These are phyloP conservation scores for Peromyscus californicus DNA, from an alignment of 2,113 vertebrate species.

Conservation along the genomic window DNA sequence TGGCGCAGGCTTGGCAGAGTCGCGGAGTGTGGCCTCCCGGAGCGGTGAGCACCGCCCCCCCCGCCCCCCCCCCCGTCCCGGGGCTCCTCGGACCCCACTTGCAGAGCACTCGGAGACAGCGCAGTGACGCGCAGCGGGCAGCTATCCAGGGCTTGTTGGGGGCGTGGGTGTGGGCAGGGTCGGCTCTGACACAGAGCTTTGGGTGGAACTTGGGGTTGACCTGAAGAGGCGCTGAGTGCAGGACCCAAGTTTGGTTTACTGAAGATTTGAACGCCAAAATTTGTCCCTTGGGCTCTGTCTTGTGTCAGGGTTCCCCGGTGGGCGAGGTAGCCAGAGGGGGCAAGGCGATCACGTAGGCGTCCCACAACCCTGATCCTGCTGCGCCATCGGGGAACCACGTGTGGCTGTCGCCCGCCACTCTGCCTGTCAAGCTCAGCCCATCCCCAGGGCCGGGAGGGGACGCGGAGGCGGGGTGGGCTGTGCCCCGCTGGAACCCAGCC, in stretches of 20 bases:
- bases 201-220: background rate
- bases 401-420: slow-evolving; percentile 46
- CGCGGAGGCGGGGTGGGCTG: slow-evolving; percentile 57
- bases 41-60: slow-evolving; percentile 69
- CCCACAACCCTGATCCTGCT: background rate
- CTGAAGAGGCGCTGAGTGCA: background rate
- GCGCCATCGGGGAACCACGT: slow-evolving; percentile 50
- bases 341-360: background rate
- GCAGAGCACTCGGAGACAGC: background rate
- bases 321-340: background rate
- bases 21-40: background rate
- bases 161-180: background rate
- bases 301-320: background rate
- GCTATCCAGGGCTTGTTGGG: background rate
- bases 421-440: slow-evolving; percentile 66
- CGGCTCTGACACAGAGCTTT: background rate
- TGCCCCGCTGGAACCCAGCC: slow-evolving; percentile 57
- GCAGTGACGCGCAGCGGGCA: background rate
- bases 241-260: background rate
- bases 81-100: background rate
- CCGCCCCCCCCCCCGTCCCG: accelerated
- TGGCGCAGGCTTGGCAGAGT: background rate
- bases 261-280: background rate
- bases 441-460: slow-evolving; percentile 70
- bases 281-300: background rate